A percentile compares a stretch with the other conserved stretches of the same genome.
Evolutionary conservation across 2,797 vertebrate genomes (phyloP).

Genomic region (Poecile montanus): DNA sequence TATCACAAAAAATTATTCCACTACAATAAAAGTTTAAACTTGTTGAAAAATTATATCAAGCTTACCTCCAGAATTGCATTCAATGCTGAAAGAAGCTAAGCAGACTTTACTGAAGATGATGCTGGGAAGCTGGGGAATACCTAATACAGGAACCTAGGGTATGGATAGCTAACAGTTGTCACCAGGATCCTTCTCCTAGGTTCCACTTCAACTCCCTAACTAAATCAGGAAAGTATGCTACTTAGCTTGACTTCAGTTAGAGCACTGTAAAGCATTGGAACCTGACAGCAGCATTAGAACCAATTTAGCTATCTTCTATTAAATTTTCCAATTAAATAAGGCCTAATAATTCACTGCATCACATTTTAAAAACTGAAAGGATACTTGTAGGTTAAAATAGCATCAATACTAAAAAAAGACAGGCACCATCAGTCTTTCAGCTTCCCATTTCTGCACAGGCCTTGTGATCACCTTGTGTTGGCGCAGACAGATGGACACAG

Average conservation of each 20-base stretch:
- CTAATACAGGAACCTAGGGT: background rate
- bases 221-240: background rate
- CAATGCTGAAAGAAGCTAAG: background rate
- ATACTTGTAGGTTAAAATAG: background rate
- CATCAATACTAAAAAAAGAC: background rate
- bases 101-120: background rate
- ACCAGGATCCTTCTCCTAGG: background rate
- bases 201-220: background rate
- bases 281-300: background rate
- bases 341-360: background rate
- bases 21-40: background rate
- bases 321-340: background rate
- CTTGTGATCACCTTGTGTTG: background rate
- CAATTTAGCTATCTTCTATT: background rate
- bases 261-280: background rate
- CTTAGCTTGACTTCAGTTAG: background rate
- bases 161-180: background rate
- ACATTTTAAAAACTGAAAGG: background rate
- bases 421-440: background rate
- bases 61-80: background rate
- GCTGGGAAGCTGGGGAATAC: background rate
- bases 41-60: background rate
- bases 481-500: background rate
- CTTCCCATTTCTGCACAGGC: background rate
- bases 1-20: background rate